These are phyloP conservation scores for Cyprinodon tularosa DNA, from an alignment of 2,113 vertebrate genomes.

Conservation along the genomic window DNA sequence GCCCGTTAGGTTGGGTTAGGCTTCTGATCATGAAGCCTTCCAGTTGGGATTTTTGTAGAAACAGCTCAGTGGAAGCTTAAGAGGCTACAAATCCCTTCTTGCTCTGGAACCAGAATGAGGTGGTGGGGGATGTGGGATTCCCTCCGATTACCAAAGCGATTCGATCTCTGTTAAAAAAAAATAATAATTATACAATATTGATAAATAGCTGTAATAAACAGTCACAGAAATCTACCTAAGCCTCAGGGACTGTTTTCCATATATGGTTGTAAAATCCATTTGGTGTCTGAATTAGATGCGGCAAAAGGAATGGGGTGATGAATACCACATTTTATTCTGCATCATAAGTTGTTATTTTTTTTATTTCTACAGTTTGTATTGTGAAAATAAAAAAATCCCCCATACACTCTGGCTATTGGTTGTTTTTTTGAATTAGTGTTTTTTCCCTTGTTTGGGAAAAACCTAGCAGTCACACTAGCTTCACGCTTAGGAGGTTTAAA, in stretches of 20 bases:
- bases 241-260: slow-evolving; percentile 10
- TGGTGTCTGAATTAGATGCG: slow-evolving; percentile 5
- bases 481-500: slow-evolving; percentile 20
- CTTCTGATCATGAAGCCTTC: neutral
- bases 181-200: too few relatives aligned
- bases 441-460: too few relatives aligned
- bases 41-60: neutral
- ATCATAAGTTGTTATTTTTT: too few relatives aligned
- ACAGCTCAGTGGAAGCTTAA: neutral
- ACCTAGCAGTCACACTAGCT: neutral
- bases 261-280: neutral
- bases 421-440: neutral
- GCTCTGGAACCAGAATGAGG: neutral
- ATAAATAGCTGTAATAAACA: too few relatives aligned
- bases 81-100: neutral
- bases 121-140: neutral
- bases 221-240: neutral
- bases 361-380: too few relatives aligned
- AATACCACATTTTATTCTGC: neutral
- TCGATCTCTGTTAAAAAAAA: too few relatives aligned
- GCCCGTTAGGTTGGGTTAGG: neutral
- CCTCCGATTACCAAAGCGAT: neutral
- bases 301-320: neutral
- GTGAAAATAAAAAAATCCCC: too few relatives aligned
- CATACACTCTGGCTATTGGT: neutral